Percentiles rank a stretch among this genome's conserved stretches.
phyloP scores from a whole-genome alignment of 2,113 vertebrate species.

The Sturnus vulgaris region DNA sequence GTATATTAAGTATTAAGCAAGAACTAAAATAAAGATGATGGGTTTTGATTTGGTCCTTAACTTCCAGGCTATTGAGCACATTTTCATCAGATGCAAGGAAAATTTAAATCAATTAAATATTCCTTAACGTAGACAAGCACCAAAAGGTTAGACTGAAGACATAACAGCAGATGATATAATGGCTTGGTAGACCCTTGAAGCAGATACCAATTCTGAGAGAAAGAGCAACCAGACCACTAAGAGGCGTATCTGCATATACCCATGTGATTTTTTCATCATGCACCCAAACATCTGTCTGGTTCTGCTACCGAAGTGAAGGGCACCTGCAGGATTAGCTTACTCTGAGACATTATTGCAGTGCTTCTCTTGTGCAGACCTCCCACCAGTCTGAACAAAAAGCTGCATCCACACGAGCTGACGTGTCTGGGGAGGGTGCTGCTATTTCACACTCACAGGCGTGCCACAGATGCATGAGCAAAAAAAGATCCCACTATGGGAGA shows the following conservation, averaged over 20 bases:
- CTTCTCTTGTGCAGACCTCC: neutral
- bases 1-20: neutral
- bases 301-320: neutral
- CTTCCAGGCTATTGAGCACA: neutral
- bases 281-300: neutral
- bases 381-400: neutral
- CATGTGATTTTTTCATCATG: neutral
- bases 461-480: accelerated
- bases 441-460: neutral
- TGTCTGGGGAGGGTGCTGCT: neutral
- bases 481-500: neutral
- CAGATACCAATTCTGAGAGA: neutral
- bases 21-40: neutral
- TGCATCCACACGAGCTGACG: accelerated
- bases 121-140: neutral
- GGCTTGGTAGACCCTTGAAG: neutral
- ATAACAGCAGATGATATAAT: neutral
- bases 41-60: neutral
- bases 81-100: neutral
- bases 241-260: too few relatives aligned
- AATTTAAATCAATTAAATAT: neutral
- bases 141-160: neutral
- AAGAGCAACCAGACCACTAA: neutral
- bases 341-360: neutral
- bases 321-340: neutral